These are phyloP conservation scores for Esox lucius DNA, from an alignment of 2,797 vertebrate genomes.

Conservation along the genomic window DNA sequence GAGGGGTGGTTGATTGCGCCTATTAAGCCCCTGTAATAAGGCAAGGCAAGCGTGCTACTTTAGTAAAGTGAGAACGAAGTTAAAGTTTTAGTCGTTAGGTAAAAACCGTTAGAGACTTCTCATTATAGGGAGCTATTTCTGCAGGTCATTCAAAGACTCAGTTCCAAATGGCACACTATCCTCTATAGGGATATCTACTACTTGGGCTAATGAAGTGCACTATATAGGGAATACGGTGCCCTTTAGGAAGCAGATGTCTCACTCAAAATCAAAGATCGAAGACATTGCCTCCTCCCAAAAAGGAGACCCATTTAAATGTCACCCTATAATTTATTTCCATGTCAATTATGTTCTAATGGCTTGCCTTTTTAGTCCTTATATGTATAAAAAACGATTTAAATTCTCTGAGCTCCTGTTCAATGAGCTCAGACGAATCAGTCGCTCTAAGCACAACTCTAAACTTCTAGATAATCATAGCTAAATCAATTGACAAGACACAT, in stretches of 20 bases:
- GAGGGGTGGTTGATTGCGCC: background rate
- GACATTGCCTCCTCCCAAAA: background rate
- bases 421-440: background rate
- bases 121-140: background rate
- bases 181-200: background rate
- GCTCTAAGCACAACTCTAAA: background rate
- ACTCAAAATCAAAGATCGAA: background rate
- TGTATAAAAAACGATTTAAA: background rate
- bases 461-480: slow-evolving; percentile 3
- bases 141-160: background rate
- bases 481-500: slow-evolving; percentile 5
- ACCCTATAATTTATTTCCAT: background rate
- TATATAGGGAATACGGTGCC: background rate
- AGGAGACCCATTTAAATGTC: slow-evolving; percentile 1
- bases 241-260: background rate
- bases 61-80: background rate
- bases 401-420: background rate
- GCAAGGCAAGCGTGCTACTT: background rate
- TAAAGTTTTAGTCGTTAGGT: background rate
- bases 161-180: background rate
- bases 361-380: background rate
- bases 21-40: background rate
- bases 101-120: background rate
- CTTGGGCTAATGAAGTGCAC: background rate
- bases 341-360: slow-evolving; percentile 4